phyloP scores from a whole-genome alignment of 2,797 vertebrate genomes.

The Oreochromis grahami region DNA sequence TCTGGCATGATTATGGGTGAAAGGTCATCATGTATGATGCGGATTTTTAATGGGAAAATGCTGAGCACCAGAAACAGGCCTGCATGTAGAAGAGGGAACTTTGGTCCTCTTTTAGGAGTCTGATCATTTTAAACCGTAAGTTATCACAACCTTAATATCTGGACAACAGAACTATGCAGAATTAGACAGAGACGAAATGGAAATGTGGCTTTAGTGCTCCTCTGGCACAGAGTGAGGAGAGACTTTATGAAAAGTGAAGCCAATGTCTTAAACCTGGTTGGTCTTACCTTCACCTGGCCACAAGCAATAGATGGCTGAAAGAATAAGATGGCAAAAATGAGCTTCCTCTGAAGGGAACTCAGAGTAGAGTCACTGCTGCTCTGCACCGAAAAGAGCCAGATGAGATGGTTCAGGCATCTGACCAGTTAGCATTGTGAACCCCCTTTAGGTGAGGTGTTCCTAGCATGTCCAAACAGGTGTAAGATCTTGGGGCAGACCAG shows the following conservation, averaged over 20 bases:
- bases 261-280: not conserved
- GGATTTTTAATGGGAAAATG: conserved; percentile 15
- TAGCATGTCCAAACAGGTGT: not conserved
- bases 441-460: not conserved
- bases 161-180: not conserved
- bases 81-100: not conserved
- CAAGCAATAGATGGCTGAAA: not conserved
- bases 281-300: not conserved
- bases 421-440: not conserved
- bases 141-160: not conserved
- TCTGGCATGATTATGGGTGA: conserved; percentile 8
- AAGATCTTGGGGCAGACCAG: not conserved
- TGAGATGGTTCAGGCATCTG: not conserved
- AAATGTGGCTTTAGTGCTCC: not conserved
- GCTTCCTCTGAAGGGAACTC: not conserved
- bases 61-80: not conserved
- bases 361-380: not conserved
- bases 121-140: not conserved
- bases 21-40: conserved; percentile 25
- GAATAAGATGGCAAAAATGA: not conserved
- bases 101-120: not conserved
- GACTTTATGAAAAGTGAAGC: not conserved
- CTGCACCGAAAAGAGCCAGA: not conserved
- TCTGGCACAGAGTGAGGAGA: not conserved
- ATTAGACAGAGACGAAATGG: not conserved